Percentiles rank a stretch among this genome's conserved stretches.
These are phyloP conservation scores for Leptopilina clavipes DNA, from an alignment of 1,140 invertebrate genomes.

Conservation along the genomic window DNA sequence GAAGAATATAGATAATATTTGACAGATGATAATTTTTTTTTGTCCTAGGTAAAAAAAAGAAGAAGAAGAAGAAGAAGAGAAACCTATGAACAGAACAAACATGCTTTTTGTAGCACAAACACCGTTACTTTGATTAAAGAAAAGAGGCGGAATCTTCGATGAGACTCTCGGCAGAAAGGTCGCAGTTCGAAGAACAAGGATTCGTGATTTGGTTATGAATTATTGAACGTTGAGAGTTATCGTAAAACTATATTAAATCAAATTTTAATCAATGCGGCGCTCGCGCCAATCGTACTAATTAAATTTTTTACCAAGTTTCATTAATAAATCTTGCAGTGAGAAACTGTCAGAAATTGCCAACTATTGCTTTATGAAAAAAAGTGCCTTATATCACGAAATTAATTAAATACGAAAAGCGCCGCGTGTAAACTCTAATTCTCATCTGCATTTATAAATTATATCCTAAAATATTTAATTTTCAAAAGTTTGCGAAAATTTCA, in stretches of 20 bases:
- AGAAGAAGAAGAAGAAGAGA: background rate
- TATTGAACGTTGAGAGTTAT: constrained; percentile 23
- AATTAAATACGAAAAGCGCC: constrained; percentile 10
- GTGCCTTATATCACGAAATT: constrained; percentile 23
- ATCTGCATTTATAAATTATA: constrained; percentile 8
- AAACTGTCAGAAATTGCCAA: constrained; percentile 18
- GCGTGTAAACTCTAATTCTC: background rate
- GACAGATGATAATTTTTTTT: background rate
- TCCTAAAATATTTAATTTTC: background rate
- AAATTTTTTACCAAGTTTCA: constrained; percentile 10
- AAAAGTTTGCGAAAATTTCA: background rate
- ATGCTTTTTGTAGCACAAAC: background rate
- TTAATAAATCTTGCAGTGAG: constrained; percentile 18
- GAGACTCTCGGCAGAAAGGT: constrained; percentile 21
- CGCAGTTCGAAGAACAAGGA: constrained; percentile 24
- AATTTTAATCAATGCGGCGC: constrained; percentile 32
- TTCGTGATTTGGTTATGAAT: constrained; percentile 28
- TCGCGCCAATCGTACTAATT: constrained; percentile 33
- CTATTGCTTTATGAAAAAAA: background rate
- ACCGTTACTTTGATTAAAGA: constrained; percentile 20
- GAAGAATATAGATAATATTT: background rate
- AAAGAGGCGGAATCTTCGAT: constrained; percentile 27
- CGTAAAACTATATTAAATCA: constrained; percentile 28
- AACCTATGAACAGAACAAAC: constrained; percentile 8
- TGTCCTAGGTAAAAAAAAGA: background rate